phyloP scores from a whole-genome alignment of 2,797 vertebrate species.

The Babyrousa celebensis region DNA sequence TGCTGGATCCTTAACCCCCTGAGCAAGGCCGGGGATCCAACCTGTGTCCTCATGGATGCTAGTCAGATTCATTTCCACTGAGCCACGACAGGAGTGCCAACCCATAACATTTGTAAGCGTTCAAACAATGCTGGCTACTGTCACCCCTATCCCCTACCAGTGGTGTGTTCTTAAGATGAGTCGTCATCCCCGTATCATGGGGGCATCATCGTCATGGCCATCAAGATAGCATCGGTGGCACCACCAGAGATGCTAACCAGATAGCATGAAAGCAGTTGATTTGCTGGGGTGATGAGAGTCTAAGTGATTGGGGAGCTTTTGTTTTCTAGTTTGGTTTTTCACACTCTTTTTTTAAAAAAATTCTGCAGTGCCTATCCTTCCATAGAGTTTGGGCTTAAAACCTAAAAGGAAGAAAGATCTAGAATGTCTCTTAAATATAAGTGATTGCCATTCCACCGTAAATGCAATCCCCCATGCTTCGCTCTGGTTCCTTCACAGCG shows the following conservation, averaged over 20 bases:
- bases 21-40: no score
- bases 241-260: neutral
- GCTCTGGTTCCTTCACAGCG: neutral
- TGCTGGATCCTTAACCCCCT: no score
- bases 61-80: no score
- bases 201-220: neutral
- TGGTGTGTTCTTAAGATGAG: neutral
- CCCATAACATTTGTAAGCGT: neutral
- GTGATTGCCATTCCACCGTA: neutral
- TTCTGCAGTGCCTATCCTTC: neutral
- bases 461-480: neutral
- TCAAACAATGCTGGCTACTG: neutral
- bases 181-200: neutral
- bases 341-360: neutral
- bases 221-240: accelerated
- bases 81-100: no score
- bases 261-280: neutral
- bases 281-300: no score
- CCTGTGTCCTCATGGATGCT: no score
- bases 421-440: neutral
- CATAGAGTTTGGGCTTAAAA: neutral
- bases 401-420: neutral
- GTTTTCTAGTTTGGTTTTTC: neutral
- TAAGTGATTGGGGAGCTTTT: neutral
- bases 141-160: no score